Evolutionary conservation across 1,140 invertebrate genomes (phyloP).

Genomic region (Mamestra configurata): DNA sequence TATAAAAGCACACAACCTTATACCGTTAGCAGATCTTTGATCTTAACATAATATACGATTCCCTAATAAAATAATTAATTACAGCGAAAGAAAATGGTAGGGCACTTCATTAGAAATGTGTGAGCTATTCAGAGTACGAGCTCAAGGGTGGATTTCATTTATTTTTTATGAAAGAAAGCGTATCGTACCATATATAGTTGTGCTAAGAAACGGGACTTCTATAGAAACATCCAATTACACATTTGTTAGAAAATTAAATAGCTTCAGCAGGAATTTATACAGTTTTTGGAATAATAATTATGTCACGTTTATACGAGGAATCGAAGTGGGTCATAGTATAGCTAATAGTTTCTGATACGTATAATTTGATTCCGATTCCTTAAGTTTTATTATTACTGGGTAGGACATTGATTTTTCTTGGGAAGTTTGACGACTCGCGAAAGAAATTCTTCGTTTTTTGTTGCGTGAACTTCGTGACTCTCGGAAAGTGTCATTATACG

Average conservation of each 20-base stretch:
- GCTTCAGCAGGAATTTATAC: not conserved
- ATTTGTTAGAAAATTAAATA: slow-evolving; percentile 15
- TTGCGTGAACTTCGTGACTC: not conserved
- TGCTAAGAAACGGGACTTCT: slow-evolving; percentile 26
- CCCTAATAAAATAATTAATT: slow-evolving; percentile 37
- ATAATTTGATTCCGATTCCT: not conserved
- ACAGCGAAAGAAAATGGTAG: not conserved
- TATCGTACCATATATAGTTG: not conserved
- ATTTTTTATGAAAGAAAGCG: slow-evolving; percentile 47
- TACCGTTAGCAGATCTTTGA: not conserved
- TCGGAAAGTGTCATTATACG: not conserved
- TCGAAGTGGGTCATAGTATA: not conserved
- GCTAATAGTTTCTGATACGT: not conserved
- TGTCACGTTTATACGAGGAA: not conserved
- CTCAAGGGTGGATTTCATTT: slow-evolving; percentile 19
- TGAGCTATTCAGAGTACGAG: slow-evolving; percentile 27
- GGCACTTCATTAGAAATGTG: slow-evolving; percentile 38
- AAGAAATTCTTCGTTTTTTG: not conserved
- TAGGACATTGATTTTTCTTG: not conserved
- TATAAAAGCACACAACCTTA: slow-evolving; percentile 1
- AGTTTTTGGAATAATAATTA: slow-evolving; percentile 2
- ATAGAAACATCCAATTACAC: slow-evolving; percentile 39
- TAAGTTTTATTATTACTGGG: not conserved
- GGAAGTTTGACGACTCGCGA: not conserved
- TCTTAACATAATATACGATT: not conserved